Conservation (phyloP, 92 coral and sea anemone genomes). For the Porites divaricata region DNA sequence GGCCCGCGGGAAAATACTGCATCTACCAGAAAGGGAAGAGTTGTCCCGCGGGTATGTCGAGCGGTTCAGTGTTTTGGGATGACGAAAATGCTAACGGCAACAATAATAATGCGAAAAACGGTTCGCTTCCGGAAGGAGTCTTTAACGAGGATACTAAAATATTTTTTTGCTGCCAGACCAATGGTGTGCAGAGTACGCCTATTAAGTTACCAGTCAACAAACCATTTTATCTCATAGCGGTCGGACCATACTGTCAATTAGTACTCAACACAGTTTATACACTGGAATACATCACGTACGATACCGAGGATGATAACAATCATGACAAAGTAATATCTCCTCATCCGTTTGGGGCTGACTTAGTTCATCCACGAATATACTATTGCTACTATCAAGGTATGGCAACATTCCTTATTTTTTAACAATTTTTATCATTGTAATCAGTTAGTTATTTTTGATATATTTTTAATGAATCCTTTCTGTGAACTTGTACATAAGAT, state of each 20-base stretch:
- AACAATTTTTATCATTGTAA: background rate
- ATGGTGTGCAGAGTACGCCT: background rate
- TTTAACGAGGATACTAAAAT: constrained; percentile 56
- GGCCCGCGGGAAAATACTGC: constrained; percentile 83
- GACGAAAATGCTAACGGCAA: constrained; percentile 36
- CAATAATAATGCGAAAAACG: constrained; percentile 41
- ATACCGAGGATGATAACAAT: constrained; percentile 31
- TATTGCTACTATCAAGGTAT: constrained; percentile 66
- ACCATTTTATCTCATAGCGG: constrained; percentile 62
- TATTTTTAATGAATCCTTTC: too few species aligned
- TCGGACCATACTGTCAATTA: constrained; percentile 43
- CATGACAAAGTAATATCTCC: background rate
- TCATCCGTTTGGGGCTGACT: constrained; percentile 19
- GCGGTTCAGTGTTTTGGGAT: constrained; percentile 71
- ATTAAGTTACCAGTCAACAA: constrained; percentile 46
- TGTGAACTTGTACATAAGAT: too few species aligned
- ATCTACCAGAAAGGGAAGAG: constrained; percentile 63
- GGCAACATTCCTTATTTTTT: background rate
- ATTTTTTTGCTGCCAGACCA: constrained; percentile 48
- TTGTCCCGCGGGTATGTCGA: constrained; percentile 60
- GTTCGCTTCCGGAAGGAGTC: constrained; percentile 69
- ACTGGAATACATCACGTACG: constrained; percentile 50
- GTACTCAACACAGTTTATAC: constrained; percentile 40
- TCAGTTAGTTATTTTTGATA: too few species aligned
- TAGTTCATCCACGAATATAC: constrained; percentile 1